phyloP scores from a whole-genome alignment of 2,888 invertebrate genomes.

The Pachydiplax longipennis region DNA sequence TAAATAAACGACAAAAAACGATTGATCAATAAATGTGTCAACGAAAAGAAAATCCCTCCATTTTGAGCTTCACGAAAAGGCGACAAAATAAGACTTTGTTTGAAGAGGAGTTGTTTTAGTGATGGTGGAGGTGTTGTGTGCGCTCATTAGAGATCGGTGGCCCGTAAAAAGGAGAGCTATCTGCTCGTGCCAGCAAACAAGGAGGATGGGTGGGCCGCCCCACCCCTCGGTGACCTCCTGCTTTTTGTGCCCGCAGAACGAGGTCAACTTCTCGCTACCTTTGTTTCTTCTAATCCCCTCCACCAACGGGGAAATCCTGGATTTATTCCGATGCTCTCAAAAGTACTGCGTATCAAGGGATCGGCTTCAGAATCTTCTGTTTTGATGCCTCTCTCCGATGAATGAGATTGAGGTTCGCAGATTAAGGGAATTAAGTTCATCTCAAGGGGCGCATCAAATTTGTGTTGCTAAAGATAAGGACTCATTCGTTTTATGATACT shows the following conservation, averaged over 20 bases:
- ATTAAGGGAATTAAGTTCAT: no score
- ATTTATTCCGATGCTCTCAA: background rate
- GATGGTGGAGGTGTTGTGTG: background rate
- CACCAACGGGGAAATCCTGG: background rate
- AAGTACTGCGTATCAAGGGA: background rate
- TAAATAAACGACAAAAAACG: no score
- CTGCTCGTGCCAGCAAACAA: constrained; percentile 10
- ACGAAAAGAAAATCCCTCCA: no score
- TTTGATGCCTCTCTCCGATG: no score
- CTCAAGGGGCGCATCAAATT: no score
- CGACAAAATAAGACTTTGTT: no score
- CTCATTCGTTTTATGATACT: background rate
- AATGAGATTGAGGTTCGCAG: no score
- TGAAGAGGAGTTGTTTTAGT: background rate
- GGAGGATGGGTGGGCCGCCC: background rate
- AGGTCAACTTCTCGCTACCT: background rate
- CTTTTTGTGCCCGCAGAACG: background rate
- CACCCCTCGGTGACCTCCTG: background rate
- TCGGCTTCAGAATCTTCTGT: no score
- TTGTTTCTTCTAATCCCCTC: background rate
- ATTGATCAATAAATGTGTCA: no score
- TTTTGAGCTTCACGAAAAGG: no score
- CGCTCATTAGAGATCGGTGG: constrained; percentile 35
- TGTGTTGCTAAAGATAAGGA: background rate
- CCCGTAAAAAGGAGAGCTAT: constrained; percentile 26